A percentile compares a stretch with the other conserved stretches of the same genome.
These are phyloP conservation scores for Amphiduros pacificus DNA, from an alignment of 2,888 invertebrate genomes.

Conservation along the genomic window DNA sequence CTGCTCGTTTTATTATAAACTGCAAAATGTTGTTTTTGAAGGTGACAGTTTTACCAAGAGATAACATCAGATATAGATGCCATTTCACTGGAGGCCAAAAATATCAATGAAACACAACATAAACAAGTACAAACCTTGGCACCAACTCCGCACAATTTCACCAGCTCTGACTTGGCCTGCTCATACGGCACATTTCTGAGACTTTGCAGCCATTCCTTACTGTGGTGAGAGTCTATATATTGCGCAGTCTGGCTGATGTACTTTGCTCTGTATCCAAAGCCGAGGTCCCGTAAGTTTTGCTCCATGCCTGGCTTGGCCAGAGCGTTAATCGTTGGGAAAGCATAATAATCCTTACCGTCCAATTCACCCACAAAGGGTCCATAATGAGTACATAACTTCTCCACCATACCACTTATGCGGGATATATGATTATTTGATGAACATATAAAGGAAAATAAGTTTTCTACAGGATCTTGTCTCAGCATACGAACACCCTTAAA, in stretches of 20 bases:
- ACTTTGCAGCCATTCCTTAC: slow-evolving; percentile 72
- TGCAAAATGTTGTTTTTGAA: too few species aligned
- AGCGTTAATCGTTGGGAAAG: slow-evolving; percentile 72
- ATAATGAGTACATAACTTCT: slow-evolving; percentile 80
- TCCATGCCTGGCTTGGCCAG: slow-evolving; percentile 68
- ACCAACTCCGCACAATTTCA: slow-evolving; percentile 85
- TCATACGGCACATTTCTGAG: slow-evolving; percentile 69
- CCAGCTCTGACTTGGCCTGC: slow-evolving; percentile 74
- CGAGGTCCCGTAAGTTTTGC: slow-evolving; percentile 67
- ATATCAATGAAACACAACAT: too few species aligned
- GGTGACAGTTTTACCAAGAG: too few species aligned
- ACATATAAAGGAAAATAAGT: slow-evolving; percentile 93
- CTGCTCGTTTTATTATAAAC: too few species aligned
- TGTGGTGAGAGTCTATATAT: slow-evolving; percentile 70
- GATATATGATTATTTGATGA: slow-evolving; percentile 95
- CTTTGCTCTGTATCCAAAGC: slow-evolving; percentile 43
- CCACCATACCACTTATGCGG: slow-evolving; percentile 86
- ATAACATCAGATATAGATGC: too few species aligned
- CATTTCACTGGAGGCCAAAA: too few species aligned
- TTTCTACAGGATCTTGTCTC: slow-evolving; percentile 87
- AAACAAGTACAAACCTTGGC: slow-evolving; percentile 77
- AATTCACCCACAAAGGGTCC: slow-evolving; percentile 73
- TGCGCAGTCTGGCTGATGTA: slow-evolving; percentile 50
- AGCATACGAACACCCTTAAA: slow-evolving; percentile 87
- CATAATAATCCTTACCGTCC: slow-evolving; percentile 70